A percentile compares a stretch with the other conserved stretches of the same genome.
These are phyloP conservation scores for Megalops cyprinoides DNA, from an alignment of 2,797 vertebrate genomes.

Conservation along the genomic window DNA sequence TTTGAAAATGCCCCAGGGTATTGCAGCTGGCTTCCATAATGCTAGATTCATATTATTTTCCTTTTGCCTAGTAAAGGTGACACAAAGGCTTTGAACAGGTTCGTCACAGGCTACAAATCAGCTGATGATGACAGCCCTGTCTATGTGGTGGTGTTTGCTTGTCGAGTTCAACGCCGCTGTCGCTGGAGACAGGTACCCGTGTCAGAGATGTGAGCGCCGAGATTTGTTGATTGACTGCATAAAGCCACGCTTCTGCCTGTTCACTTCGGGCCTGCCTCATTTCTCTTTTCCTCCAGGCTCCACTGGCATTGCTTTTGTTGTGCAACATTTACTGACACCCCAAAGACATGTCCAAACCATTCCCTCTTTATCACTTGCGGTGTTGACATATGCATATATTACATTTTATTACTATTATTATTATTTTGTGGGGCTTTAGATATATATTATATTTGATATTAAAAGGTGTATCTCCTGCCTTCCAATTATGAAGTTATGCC, in stretches of 20 bases:
- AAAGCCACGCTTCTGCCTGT: background rate
- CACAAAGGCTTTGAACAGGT: background rate
- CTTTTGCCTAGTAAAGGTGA: background rate
- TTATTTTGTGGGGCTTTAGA: background rate
- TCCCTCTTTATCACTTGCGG: background rate
- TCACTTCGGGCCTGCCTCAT: background rate
- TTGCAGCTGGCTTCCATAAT: no score
- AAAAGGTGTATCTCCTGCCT: background rate
- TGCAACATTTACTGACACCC: background rate
- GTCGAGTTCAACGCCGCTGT: background rate
- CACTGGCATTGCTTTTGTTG: background rate
- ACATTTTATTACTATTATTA: background rate
- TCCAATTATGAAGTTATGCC: background rate
- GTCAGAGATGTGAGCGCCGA: background rate
- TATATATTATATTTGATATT: background rate
- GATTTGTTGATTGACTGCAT: background rate
- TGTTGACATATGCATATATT: background rate
- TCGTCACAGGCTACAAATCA: background rate
- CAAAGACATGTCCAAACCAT: background rate
- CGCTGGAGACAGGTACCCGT: background rate
- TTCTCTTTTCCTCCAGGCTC: background rate
- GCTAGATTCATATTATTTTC: background rate
- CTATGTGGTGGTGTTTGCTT: background rate
- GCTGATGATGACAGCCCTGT: background rate
- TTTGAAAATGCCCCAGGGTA: conserved; percentile 7